Base-by-base conservation (phyloP, 2,113 vertebrate species). In the Crotalus horridus region DNA sequence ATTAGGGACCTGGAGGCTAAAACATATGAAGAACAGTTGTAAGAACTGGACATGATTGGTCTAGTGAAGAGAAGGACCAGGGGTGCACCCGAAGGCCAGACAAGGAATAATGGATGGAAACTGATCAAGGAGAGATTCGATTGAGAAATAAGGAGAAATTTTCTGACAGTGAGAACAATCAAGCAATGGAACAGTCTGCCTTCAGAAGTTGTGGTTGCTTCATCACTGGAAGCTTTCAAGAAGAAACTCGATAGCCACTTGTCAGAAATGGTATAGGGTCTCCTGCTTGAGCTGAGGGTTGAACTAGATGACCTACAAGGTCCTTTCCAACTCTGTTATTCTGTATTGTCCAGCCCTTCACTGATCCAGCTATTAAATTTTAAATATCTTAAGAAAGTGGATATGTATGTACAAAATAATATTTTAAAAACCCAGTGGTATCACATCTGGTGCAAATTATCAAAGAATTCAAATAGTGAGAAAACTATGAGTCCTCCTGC, bases 371-470 rank as follows among this genome's bases (percentile, higher is more conserved):
- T 1, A 69, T 69, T n/a, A 69, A n/a, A 69, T n/a, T 69, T 69
- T n/a, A 69, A 69, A 69, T 69, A 69, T n/a, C 29, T 69, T n/a
- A 69, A 69, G 64, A 69, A 69, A 69, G 64, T 69, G 64, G 12
- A n/a, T 69, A 69, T 69, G 12, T 86, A 39, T 93, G 93, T 94
- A 93, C 93, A 95, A 95, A 96, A 95, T 89, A 95, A 86, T 96
- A 97, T 94, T 96, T 94, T 94, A 96, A 97, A 90, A 0, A 0
- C 91, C 94, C 97, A 94, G 95, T 90, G 95, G 91, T 96, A 96
- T 58, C 94, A 96, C 98, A 98, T 98, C 97, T 98, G 98, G 98
- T 98, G 97, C 93, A 98, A 64, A 96, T 98, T 98, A 99, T 97
- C 98, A 53, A 98, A 98, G 97, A 97, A 98, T 98, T 98, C 97